Percentiles rank a stretch among this genome's conserved stretches.
phyloP scores from a whole-genome alignment of 2,888 invertebrate genomes.

The Torymus texanus region DNA sequence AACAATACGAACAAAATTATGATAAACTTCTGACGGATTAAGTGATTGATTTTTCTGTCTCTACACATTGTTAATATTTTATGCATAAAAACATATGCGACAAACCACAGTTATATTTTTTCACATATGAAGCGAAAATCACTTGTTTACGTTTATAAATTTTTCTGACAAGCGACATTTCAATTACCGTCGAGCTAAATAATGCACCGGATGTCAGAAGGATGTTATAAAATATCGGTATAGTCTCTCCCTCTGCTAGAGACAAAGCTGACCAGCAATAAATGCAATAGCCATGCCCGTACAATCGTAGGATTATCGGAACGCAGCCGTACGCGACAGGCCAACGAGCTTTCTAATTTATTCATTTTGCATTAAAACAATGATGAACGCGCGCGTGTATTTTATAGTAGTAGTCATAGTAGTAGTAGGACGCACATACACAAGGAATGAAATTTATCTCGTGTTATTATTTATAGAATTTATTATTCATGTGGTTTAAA shows the following conservation, averaged over 20 bases:
- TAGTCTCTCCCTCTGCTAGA: not conserved
- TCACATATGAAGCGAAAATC: no score
- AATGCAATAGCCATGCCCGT: not conserved
- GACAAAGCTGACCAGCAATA: not conserved
- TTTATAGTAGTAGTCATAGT: no score
- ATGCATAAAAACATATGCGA: no score
- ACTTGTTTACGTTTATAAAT: not conserved
- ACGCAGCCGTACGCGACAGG: not conserved
- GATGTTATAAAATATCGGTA: no score
- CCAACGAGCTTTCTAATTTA: slow-evolving; percentile 24
- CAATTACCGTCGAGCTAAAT: not conserved
- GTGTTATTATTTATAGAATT: slow-evolving; percentile 20
- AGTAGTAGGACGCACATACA: no score
- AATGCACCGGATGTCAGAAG: not conserved
- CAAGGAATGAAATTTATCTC: slow-evolving; percentile 4
- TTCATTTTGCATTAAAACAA: slow-evolving; percentile 28
- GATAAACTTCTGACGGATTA: no score
- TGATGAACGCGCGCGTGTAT: not conserved
- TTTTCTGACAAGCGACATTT: slow-evolving; percentile 5
- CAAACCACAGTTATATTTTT: no score
- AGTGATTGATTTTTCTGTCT: no score
- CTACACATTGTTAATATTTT: no score
- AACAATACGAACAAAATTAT: no score
- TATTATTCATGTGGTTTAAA: slow-evolving; percentile 13
- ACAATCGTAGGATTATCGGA: not conserved